Percentiles rank a stretch among this genome's conserved stretches.
These are phyloP conservation scores for Drosophila lutescens DNA, from an alignment of 2,888 invertebrate species.

Conservation along the genomic window DNA sequence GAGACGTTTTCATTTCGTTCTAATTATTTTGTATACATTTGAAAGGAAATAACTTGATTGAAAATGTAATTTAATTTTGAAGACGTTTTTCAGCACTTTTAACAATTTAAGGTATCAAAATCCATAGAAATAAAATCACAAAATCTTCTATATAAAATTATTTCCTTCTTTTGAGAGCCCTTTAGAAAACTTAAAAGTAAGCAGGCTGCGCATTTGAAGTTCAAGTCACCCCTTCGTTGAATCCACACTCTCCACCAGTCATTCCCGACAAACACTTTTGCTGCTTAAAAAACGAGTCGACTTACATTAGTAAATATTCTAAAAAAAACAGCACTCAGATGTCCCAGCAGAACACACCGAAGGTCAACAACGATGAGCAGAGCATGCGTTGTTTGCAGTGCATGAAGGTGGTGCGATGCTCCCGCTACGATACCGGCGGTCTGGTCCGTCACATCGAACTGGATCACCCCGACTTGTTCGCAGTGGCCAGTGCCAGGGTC, in stretches of 20 bases:
- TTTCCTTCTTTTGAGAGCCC: no score
- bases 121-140: no score
- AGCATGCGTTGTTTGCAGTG: conserved; percentile 79
- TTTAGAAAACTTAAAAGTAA: no score
- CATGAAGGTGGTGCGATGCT: conserved; percentile 74
- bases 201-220: not conserved
- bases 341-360: not conserved
- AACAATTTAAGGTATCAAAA: no score
- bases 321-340: not conserved
- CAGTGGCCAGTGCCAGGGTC: conserved; percentile 43
- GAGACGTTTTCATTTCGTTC: conserved; percentile 10
- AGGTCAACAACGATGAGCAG: conserved; percentile 12
- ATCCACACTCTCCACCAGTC: not conserved
- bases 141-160: no score
- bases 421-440: conserved; percentile 71
- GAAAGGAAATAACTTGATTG: no score
- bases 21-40: not conserved
- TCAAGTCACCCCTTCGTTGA: not conserved
- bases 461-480: conserved; percentile 74
- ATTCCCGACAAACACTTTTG: not conserved
- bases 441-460: conserved; percentile 72
- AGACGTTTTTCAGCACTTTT: no score
- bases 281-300: not conserved
- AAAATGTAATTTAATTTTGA: no score
- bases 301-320: not conserved